These are phyloP conservation scores for Ooceraea biroi DNA, from an alignment of 1,140 invertebrate genomes.

Conservation along the genomic window DNA sequence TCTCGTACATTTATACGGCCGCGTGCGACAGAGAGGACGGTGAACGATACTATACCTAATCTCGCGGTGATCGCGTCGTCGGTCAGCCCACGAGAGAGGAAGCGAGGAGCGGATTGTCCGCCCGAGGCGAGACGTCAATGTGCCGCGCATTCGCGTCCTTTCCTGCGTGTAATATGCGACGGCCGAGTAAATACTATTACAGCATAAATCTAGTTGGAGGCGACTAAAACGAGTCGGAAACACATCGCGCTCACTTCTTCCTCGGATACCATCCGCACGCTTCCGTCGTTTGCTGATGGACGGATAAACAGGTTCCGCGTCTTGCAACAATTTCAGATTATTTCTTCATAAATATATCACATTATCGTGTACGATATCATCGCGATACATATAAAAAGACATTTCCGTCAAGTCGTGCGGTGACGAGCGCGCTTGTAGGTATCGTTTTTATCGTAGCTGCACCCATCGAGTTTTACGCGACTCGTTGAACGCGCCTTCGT, in stretches of 20 bases:
- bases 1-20: conserved; percentile 38
- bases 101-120: conserved; percentile 16
- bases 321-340: neutral
- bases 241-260: neutral
- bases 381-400: neutral
- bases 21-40: neutral
- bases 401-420: neutral
- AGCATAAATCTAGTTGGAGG: conserved; percentile 14
- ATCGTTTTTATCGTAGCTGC: neutral
- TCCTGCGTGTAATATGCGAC: neutral
- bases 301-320: neutral
- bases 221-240: neutral
- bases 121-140: conserved; percentile 5
- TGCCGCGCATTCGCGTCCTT: conserved; percentile 6
- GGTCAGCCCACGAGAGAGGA: neutral
- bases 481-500: neutral
- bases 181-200: neutral
- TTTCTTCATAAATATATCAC: neutral
- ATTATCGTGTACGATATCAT: too few species aligned
- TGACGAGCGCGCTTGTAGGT: neutral
- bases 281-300: neutral
- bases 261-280: neutral
- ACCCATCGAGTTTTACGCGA: neutral
- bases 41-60: conserved; percentile 23
- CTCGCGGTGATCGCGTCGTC: conserved; percentile 44